Evolutionary conservation across 1,140 invertebrate species (phyloP), one percentile per base, ranked within the genome.

Genomic region (Cotesia chilonis): DNA sequence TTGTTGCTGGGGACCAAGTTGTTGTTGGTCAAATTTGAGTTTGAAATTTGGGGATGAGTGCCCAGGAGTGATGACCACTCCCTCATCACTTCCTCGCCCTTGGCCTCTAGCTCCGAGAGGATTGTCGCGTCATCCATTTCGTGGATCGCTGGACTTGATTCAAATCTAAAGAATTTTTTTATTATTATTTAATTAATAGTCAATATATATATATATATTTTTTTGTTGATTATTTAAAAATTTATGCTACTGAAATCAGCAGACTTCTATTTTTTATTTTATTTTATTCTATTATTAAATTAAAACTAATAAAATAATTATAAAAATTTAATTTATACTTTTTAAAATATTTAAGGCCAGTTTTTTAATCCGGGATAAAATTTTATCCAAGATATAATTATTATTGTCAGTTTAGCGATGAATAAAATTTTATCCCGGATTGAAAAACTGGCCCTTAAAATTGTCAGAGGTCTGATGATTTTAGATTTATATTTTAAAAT

Each of bases 61-160:
- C 85, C 84, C 73, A 89, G 79, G 55, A 89, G 82, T 28, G 88
- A 86, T 4, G 80, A 87, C 79, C 89, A 89, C 69, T 90, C 89
- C 77, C 87, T 85, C 85, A 90, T 88, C 10, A 88, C 85, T 80
- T 88, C 86, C 71, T 89, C 87, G 60, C 88, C 84, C 71, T 89
- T 86, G 54, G 83, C 83, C 68, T 89, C 88, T 41, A 89, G 71
- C 68, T 89, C 87, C 5, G 87, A 84, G 2, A 88, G 81, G 68
- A 89, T 81, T 55, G 88, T 88, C 41, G 84, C 85, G 41, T 90
- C 87, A 52, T 88, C 87, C 59, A 89, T 77, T 69, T 87, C 84
- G 76, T 89, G 85, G 70, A 89, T 74, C 68, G 86, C 84, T 1
- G 86, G 84, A 67, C 78, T 82, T 59, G 87, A 83, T 80, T 88